Conservation (phyloP, 2,888 invertebrate genomes). For the Willowsia nigromaculata region DNA sequence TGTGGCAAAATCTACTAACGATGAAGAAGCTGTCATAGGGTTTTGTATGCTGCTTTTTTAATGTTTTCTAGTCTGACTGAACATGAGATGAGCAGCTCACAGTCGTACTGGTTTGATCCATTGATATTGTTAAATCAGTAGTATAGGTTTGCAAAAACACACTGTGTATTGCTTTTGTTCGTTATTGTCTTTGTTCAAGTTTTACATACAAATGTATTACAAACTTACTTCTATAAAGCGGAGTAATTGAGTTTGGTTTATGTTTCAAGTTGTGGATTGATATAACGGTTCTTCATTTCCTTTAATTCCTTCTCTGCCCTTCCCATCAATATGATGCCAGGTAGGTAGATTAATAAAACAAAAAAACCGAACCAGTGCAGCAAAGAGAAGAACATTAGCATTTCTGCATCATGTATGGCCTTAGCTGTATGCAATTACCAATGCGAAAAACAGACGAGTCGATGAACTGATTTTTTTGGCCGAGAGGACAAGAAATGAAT, state of each 20-base stretch:
- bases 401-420: background rate
- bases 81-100: no score
- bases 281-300: conserved; percentile 66
- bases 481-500: background rate
- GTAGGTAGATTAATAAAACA: background rate
- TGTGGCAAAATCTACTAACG: background rate
- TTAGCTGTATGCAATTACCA: conserved; percentile 1
- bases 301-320: conserved; percentile 63
- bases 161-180: background rate
- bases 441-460: conserved; percentile 21
- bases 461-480: conserved; percentile 60
- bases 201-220: background rate
- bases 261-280: conserved; percentile 50
- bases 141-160: no score
- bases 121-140: no score
- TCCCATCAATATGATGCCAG: conserved; percentile 48
- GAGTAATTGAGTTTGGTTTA: conserved; percentile 48
- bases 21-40: background rate
- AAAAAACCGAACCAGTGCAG: conserved; percentile 8
- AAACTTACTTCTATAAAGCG: background rate
- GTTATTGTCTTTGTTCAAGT: conserved; percentile 22
- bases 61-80: no score
- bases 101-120: no score
- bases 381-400: background rate
- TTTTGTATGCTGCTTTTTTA: no score